Conservation (phyloP, 2,888 invertebrate species). For the Aspidiotus rigidus region DNA sequence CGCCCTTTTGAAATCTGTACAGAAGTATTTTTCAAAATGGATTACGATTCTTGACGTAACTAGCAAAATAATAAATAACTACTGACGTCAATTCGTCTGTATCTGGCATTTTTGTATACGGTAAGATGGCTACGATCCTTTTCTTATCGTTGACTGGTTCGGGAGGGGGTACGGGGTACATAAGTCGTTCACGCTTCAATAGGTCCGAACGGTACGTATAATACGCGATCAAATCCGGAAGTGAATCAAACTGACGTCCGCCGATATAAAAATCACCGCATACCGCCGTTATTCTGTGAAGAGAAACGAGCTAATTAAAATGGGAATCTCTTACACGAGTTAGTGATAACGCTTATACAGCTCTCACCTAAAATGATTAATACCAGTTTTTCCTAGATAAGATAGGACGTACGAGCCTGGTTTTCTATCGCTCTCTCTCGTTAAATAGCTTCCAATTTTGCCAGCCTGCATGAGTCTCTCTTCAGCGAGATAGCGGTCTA, state of each 20-base stretch:
- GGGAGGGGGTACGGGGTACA: constrained; percentile 86
- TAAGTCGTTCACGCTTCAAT: constrained; percentile 79
- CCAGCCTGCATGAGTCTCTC: constrained; percentile 75
- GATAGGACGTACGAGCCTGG: constrained; percentile 94
- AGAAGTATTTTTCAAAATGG: background rate
- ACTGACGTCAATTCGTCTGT: constrained; percentile 69
- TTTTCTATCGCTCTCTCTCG: constrained; percentile 90
- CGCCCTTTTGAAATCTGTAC: constrained; percentile 80
- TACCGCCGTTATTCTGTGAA: constrained; percentile 81
- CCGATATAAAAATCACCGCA: constrained; percentile 96
- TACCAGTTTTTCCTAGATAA: constrained; percentile 85
- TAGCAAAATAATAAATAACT: background rate
- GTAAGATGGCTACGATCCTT: constrained; percentile 88
- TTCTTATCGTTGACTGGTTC: constrained; percentile 96
- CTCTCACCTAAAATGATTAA: constrained; percentile 82
- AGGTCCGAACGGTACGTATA: constrained; percentile 92
- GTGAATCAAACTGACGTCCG: constrained; percentile 91
- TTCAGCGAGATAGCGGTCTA: constrained; percentile 86
- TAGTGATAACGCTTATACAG: background rate
- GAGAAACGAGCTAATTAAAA: background rate
- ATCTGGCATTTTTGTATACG: constrained; percentile 94
- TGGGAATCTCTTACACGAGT: background rate
- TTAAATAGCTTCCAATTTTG: constrained; percentile 83
- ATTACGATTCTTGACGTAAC: background rate
- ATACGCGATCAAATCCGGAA: constrained; percentile 89